These are phyloP conservation scores for Paradoxurus hermaphroditus DNA, from an alignment of 2,113 vertebrate genomes.

Conservation along the genomic window DNA sequence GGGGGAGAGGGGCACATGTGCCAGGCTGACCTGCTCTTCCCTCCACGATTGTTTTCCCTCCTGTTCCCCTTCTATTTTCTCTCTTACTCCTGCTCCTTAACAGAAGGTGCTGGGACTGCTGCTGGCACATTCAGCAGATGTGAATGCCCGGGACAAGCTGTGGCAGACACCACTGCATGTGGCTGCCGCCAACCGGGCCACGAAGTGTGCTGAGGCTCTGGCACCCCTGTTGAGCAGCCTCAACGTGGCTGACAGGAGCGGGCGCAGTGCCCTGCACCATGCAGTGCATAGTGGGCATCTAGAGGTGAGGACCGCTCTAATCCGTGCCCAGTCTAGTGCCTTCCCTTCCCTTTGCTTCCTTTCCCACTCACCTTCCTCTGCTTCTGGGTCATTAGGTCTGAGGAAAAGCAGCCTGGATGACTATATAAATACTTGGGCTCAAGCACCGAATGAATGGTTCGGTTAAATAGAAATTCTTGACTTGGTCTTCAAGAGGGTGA, in stretches of 20 bases:
- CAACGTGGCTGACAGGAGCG: conserved; percentile 90
- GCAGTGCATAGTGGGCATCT: conserved; percentile 92
- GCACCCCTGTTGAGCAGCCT: conserved; percentile 90
- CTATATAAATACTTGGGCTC: neutral
- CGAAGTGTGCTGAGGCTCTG: conserved; percentile 90
- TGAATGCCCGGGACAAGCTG: conserved; percentile 92
- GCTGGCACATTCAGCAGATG: conserved; percentile 91
- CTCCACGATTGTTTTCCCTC: neutral
- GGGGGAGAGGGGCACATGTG: neutral
- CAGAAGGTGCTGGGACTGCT: conserved; percentile 93
- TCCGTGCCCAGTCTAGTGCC: accelerated
- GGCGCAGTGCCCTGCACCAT: conserved; percentile 94
- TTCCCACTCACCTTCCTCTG: accelerated
- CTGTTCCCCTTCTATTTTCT: neutral
- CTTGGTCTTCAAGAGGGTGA: neutral
- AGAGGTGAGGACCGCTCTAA: conserved; percentile 84
- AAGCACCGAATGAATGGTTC: neutral
- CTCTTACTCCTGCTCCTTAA: neutral
- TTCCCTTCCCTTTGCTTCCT: neutral
- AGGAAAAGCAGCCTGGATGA: neutral
- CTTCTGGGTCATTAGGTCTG: neutral
- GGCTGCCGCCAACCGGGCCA: conserved; percentile 93
- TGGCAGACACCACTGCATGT: conserved; percentile 96
- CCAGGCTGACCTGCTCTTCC: neutral
- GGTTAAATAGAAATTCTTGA: neutral